Percentiles rank a stretch among this genome's conserved stretches.
Evolutionary conservation across 2,797 vertebrate genomes (phyloP).

Genomic region (Natrix natrix): DNA sequence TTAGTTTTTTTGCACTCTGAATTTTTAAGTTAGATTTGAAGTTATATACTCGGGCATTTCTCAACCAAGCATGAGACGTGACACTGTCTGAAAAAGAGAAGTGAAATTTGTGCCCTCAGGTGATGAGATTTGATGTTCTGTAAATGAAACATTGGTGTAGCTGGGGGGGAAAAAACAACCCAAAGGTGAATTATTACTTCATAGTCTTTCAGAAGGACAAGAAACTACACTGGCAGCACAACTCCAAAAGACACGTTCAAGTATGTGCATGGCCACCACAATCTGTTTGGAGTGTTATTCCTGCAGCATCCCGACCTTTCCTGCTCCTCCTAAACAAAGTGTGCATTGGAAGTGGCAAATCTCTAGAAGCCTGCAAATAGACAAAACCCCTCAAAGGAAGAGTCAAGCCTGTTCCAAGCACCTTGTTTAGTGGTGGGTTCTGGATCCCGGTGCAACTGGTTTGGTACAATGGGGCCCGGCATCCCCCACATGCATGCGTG

Average conservation of each 20-base stretch:
- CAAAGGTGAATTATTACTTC: slow-evolving; percentile 13
- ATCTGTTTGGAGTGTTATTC: neutral
- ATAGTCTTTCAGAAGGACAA: slow-evolving; percentile 4
- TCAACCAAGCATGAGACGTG: neutral
- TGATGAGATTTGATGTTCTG: neutral
- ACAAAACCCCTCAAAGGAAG: neutral
- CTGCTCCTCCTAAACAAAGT: too few species aligned
- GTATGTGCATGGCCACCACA: neutral
- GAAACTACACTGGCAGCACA: neutral
- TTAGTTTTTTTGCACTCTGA: neutral
- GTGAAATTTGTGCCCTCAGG: slow-evolving; percentile 10
- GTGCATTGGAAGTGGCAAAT: neutral
- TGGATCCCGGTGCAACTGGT: too few species aligned
- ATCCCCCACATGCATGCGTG: too few species aligned
- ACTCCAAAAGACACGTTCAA: neutral
- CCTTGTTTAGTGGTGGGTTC: too few species aligned
- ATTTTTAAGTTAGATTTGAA: slow-evolving; percentile 6
- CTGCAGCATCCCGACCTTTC: neutral
- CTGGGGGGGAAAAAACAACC: neutral
- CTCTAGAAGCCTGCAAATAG: neutral
- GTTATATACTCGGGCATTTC: neutral
- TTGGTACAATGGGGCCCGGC: too few species aligned
- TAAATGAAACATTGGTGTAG: neutral
- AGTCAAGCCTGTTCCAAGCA: neutral
- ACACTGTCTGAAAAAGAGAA: slow-evolving; percentile 8